A percentile compares a stretch with the other conserved stretches of the same genome.
phyloP scores from a whole-genome alignment of 2,113 vertebrate species.

The Tursiops truncatus region DNA sequence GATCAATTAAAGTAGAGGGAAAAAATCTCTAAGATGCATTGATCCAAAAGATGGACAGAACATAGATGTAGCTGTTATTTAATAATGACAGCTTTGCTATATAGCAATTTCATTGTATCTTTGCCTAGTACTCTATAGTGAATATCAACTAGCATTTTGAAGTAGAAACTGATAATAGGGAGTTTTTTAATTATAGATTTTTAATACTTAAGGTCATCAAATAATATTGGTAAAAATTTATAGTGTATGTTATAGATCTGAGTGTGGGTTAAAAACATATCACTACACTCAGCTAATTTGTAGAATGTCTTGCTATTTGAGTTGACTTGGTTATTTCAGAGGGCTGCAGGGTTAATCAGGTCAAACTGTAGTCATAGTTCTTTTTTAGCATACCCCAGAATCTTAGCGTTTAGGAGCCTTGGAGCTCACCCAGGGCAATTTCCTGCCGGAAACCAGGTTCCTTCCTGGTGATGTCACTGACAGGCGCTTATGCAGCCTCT shows the following conservation, averaged over 20 bases:
- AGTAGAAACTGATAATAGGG: not conserved
- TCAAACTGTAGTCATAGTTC: not conserved
- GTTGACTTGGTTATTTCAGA: not conserved
- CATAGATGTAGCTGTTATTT: not conserved
- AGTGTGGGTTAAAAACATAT: not conserved
- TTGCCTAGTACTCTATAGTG: not conserved
- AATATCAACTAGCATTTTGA: not conserved
- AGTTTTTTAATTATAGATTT: not conserved
- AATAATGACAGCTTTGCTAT: not conserved
- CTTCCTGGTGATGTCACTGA: not conserved
- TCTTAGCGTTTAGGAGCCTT: not conserved
- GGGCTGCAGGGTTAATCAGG: not conserved
- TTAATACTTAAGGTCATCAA: not conserved
- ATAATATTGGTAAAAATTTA: not conserved
- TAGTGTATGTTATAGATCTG: not conserved
- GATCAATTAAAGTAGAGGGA: not conserved
- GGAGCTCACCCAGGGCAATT: accelerated
- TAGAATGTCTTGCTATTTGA: not conserved
- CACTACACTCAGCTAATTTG: not conserved
- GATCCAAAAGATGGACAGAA: not conserved
- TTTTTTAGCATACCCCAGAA: not conserved
- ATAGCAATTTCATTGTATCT: not conserved
- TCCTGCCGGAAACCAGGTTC: not conserved
- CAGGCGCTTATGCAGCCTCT: accelerated
- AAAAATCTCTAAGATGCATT: not conserved